phyloP scores from a whole-genome alignment of 2,113 vertebrate genomes.

The Rhadina sibilatrix region DNA sequence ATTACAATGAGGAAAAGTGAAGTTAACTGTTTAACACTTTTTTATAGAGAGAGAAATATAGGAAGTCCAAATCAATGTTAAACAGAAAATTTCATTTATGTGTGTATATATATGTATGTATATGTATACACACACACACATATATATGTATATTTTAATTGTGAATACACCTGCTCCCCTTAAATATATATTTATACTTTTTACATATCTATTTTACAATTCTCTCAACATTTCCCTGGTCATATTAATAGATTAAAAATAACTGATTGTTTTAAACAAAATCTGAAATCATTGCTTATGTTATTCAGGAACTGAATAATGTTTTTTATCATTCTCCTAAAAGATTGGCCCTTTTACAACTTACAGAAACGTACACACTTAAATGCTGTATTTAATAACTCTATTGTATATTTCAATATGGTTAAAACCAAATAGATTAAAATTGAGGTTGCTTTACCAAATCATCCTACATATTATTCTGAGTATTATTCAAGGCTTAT shows the following conservation, averaged over 20 bases:
- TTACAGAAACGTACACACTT: neutral
- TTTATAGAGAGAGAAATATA: neutral
- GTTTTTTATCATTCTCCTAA: neutral
- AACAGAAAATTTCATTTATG: neutral
- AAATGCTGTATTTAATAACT: neutral
- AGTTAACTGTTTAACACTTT: neutral
- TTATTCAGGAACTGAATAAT: neutral
- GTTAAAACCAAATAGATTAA: neutral
- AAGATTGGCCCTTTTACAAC: neutral
- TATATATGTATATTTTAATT: neutral
- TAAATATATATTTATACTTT: neutral
- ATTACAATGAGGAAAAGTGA: neutral
- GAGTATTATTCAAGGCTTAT: neutral
- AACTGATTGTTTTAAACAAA: neutral
- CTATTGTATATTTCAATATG: neutral
- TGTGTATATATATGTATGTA: too few species aligned
- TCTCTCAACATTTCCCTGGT: neutral
- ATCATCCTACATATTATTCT: neutral
- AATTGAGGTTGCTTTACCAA: neutral
- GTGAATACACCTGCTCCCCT: fast-evolving
- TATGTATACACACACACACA: fast-evolving
- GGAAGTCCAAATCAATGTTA: neutral
- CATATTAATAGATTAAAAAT: neutral
- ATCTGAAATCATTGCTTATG: neutral
- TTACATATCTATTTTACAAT: neutral